Evolutionary conservation across 2,888 invertebrate species (phyloP).

Genomic region (Marronus borbonicus): DNA sequence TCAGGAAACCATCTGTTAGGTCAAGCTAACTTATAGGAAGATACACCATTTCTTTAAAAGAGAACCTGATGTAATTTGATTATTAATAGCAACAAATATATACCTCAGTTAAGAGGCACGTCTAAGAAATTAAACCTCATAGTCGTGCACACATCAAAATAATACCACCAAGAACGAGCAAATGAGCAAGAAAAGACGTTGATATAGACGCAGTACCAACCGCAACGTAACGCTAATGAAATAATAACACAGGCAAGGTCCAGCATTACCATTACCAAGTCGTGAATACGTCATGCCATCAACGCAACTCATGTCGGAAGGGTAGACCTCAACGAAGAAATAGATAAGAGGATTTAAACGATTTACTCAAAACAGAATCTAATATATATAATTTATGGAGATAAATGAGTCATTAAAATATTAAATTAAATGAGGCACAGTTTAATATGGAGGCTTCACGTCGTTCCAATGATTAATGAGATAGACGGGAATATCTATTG

Average conservation of each 20-base stretch:
- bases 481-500: background rate
- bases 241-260: conserved; percentile 9
- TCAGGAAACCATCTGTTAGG: no score
- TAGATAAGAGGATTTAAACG: background rate
- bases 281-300: background rate
- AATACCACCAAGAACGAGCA: no score
- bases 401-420: conserved; percentile 38
- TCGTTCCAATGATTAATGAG: conserved; percentile 22
- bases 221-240: conserved; percentile 13
- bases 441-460: conserved; percentile 9
- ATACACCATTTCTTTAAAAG: no score
- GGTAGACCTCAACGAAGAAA: conserved; percentile 6
- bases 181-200: no score
- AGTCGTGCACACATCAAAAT: no score
- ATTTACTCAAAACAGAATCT: conserved; percentile 5
- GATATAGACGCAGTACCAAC: background rate
- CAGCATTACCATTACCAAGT: background rate
- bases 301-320: background rate
- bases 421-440: conserved; percentile 29
- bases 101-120: no score
- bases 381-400: conserved; percentile 22
- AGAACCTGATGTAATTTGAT: no score
- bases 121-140: no score
- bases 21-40: no score
- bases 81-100: no score